These are phyloP conservation scores for Celastrina argiolus DNA, from an alignment of 2,888 invertebrate species.

Conservation along the genomic window DNA sequence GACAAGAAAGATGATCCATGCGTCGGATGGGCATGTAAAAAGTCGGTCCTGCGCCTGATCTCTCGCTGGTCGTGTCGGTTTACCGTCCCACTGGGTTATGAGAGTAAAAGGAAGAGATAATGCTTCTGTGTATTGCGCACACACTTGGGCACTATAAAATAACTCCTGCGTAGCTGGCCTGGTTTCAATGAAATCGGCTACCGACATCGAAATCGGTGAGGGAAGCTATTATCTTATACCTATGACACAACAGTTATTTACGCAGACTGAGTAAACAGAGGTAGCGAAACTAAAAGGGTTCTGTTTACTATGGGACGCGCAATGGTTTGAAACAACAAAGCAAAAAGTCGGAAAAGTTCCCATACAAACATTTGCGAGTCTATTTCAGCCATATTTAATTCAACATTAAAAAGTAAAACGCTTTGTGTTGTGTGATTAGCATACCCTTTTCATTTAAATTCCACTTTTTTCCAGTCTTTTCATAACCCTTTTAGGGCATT, in stretches of 20 bases:
- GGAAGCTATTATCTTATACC: not conserved
- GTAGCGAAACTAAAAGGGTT: slow-evolving; percentile 28
- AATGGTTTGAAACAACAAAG: slow-evolving; percentile 7
- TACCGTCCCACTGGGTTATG: too few species aligned
- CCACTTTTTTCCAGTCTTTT: slow-evolving; percentile 9
- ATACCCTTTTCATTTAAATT: slow-evolving; percentile 11
- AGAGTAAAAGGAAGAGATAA: too few species aligned
- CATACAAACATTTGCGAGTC: slow-evolving; percentile 1
- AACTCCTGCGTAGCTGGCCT: too few species aligned
- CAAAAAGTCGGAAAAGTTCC: not conserved
- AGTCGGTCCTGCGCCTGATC: too few species aligned
- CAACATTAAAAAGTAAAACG: slow-evolving; percentile 6
- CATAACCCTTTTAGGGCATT: slow-evolving; percentile 9
- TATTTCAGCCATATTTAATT: slow-evolving; percentile 8
- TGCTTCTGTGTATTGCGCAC: too few species aligned
- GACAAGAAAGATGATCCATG: too few species aligned
- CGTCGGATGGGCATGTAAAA: too few species aligned
- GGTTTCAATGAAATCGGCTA: too few species aligned
- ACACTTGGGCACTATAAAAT: too few species aligned
- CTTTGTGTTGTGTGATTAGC: slow-evolving; percentile 20
- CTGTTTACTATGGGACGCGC: slow-evolving; percentile 10
- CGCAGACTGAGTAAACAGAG: slow-evolving; percentile 27
- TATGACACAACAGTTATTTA: not conserved
- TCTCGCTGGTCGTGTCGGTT: too few species aligned
- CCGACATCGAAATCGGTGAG: too few species aligned